Percentiles rank a stretch among this genome's conserved stretches.
phyloP scores from a whole-genome alignment of 1,140 invertebrate genomes.

The Lethrus apterus region DNA sequence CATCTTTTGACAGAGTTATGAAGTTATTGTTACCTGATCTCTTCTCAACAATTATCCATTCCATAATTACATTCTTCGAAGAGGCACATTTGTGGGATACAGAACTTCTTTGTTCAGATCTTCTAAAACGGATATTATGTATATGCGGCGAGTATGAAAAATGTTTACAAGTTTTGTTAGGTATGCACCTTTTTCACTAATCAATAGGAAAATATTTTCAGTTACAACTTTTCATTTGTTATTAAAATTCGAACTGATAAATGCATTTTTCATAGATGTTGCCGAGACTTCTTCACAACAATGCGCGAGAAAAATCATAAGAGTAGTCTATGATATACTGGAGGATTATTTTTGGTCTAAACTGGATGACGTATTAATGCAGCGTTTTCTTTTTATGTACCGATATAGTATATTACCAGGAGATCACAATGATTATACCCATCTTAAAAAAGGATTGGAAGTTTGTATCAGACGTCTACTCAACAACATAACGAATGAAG shows the following conservation, averaged over 20 bases:
- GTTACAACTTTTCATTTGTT: too few species aligned
- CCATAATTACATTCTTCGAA: slow-evolving; percentile 7
- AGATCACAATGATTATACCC: slow-evolving; percentile 22
- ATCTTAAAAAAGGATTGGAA: slow-evolving; percentile 33
- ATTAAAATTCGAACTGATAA: not conserved
- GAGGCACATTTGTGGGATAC: slow-evolving; percentile 10
- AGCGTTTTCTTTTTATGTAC: slow-evolving; percentile 44
- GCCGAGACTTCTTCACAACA: not conserved
- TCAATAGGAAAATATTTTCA: too few species aligned
- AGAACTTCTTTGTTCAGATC: slow-evolving; percentile 6
- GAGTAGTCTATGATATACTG: slow-evolving; percentile 45
- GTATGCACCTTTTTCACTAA: too few species aligned
- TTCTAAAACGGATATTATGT: not conserved
- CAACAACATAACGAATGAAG: slow-evolving; percentile 39
- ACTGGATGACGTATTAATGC: slow-evolving; percentile 37
- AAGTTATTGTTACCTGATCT: slow-evolving; percentile 7
- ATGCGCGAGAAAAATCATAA: slow-evolving; percentile 29
- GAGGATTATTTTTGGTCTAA: slow-evolving; percentile 44
- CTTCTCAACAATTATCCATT: slow-evolving; percentile 5
- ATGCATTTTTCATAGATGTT: slow-evolving; percentile 10
- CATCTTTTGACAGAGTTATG: slow-evolving; percentile 2
- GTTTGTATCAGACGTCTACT: slow-evolving; percentile 42
- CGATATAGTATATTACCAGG: slow-evolving; percentile 38
- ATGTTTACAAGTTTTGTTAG: slow-evolving; percentile 1
- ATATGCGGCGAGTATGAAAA: slow-evolving; percentile 1